These are phyloP conservation scores for Temnothorax longispinosus DNA, from an alignment of 1,140 invertebrate genomes.

Conservation along the genomic window DNA sequence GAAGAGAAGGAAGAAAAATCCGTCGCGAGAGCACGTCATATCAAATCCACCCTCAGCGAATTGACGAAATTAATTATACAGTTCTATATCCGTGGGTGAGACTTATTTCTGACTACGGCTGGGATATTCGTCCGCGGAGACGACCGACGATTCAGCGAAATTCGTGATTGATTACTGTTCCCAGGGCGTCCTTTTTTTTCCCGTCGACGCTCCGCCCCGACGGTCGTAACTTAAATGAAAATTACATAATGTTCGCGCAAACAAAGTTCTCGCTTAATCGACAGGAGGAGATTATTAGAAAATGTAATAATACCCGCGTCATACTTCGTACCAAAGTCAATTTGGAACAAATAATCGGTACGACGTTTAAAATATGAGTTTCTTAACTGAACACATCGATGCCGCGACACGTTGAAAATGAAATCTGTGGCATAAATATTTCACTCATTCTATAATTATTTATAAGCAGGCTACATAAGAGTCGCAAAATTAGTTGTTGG, in stretches of 20 bases:
- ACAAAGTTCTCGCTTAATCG: slow-evolving; percentile 33
- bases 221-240: slow-evolving; percentile 48
- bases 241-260: slow-evolving; percentile 17
- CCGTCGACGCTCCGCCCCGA: background rate
- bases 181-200: background rate
- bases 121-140: slow-evolving; percentile 62
- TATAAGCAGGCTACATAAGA: too few species aligned
- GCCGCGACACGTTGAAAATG: background rate
- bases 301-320: slow-evolving; percentile 3
- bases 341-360: background rate
- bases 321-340: background rate
- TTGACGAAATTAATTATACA: slow-evolving; percentile 76
- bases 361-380: background rate
- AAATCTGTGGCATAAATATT: background rate
- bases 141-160: slow-evolving; percentile 77
- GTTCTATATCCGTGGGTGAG: slow-evolving; percentile 24
- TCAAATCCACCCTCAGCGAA: slow-evolving; percentile 64
- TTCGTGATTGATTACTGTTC: slow-evolving; percentile 77
- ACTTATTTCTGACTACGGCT: slow-evolving; percentile 78
- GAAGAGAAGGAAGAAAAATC: background rate
- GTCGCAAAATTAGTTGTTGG: background rate
- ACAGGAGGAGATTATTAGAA: slow-evolving; percentile 5
- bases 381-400: background rate
- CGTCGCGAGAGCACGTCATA: slow-evolving; percentile 33
- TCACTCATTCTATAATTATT: background rate